Percentiles rank a stretch among this genome's conserved stretches.
Evolutionary conservation across 1,140 invertebrate genomes (phyloP).

Genomic region (Drosophila triauraria): DNA sequence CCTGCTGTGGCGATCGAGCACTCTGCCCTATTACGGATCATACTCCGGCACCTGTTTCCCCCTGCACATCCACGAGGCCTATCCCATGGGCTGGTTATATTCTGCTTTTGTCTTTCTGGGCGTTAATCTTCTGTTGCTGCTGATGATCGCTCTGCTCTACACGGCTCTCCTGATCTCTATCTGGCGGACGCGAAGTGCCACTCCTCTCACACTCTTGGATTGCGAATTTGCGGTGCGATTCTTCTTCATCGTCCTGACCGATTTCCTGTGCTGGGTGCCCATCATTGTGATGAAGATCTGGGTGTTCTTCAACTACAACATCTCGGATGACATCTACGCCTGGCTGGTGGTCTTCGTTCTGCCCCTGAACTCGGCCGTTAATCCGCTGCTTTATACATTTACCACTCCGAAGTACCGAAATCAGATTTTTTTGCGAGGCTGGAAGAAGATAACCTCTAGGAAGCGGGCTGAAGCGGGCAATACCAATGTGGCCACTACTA

Average conservation of each 20-base stretch:
- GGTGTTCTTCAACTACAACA: slow-evolving; percentile 87
- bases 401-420: slow-evolving; percentile 89
- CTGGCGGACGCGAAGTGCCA: slow-evolving; percentile 87
- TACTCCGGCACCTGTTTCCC: slow-evolving; percentile 90
- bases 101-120: slow-evolving; percentile 90
- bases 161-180: slow-evolving; percentile 89
- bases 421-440: slow-evolving; percentile 84
- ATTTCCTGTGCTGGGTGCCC: slow-evolving; percentile 91
- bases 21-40: slow-evolving; percentile 88
- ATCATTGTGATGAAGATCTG: slow-evolving; percentile 90
- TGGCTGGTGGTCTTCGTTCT: slow-evolving; percentile 92
- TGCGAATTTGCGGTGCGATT: slow-evolving; percentile 90
- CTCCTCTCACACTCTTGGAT: slow-evolving; percentile 87
- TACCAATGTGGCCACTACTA: slow-evolving; percentile 70
- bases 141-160: slow-evolving; percentile 89
- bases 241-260: slow-evolving; percentile 91
- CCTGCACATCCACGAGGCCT: slow-evolving; percentile 90
- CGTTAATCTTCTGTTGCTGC: slow-evolving; percentile 88
- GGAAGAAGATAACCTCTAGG: slow-evolving; percentile 81
- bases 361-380: slow-evolving; percentile 92
- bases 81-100: slow-evolving; percentile 90
- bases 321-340: slow-evolving; percentile 89
- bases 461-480: slow-evolving; percentile 64
- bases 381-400: slow-evolving; percentile 92
- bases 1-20: slow-evolving; percentile 88